Conservation (phyloP, 2,113 vertebrate species). For the Caranx ignobilis region DNA sequence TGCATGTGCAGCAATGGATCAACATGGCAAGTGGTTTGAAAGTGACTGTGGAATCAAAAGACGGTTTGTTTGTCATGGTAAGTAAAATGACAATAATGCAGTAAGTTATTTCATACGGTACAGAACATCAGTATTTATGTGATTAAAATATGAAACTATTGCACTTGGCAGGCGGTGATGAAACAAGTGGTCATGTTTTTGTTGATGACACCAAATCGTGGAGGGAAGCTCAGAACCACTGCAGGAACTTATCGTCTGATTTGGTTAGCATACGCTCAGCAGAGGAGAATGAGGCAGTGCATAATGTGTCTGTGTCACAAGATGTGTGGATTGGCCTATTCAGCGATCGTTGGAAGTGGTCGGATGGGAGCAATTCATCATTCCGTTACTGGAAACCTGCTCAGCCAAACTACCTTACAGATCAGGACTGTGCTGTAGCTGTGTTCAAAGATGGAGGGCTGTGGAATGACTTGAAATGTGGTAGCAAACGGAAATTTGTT, state of each 20-base stretch:
- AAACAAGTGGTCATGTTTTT: slow-evolving; percentile 21
- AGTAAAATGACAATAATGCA: slow-evolving; percentile 32
- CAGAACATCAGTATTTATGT: neutral
- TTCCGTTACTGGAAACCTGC: slow-evolving; percentile 64
- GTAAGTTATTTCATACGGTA: neutral
- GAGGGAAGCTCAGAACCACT: slow-evolving; percentile 70
- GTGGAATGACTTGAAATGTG: slow-evolving; percentile 70
- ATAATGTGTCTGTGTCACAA: slow-evolving; percentile 13
- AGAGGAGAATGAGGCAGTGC: slow-evolving; percentile 62
- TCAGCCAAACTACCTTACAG: slow-evolving; percentile 30
- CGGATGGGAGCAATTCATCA: slow-evolving; percentile 68
- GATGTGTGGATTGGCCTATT: slow-evolving; percentile 79
- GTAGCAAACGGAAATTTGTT: slow-evolving; percentile 28
- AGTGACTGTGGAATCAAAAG: slow-evolving; percentile 48
- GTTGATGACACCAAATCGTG: slow-evolving; percentile 61
- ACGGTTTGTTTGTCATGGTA: slow-evolving; percentile 76
- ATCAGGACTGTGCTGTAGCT: slow-evolving; percentile 52
- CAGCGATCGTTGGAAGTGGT: slow-evolving; percentile 79
- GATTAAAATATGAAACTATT: neutral
- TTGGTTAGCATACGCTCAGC: slow-evolving; percentile 67
- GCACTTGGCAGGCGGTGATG: slow-evolving; percentile 33
- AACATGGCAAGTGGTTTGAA: slow-evolving; percentile 69
- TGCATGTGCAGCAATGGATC: slow-evolving; percentile 68
- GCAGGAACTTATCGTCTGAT: slow-evolving; percentile 63
- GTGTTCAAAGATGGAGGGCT: slow-evolving; percentile 42